These are phyloP conservation scores for Apis cerana DNA, from an alignment of 1,140 invertebrate species.

Conservation along the genomic window DNA sequence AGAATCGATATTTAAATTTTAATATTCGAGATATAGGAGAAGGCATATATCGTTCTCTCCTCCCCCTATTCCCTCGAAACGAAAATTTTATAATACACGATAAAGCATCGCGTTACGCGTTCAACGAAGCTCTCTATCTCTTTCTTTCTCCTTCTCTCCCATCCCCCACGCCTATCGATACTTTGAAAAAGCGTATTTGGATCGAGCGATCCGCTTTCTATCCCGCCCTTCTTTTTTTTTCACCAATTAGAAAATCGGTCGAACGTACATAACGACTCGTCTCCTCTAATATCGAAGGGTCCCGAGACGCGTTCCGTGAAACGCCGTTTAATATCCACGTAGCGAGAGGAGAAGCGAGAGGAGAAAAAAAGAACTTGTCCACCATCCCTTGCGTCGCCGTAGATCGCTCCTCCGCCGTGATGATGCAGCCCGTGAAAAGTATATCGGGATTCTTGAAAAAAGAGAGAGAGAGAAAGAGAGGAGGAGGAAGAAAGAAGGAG, in stretches of 20 bases:
- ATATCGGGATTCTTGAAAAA: slow-evolving; percentile 32
- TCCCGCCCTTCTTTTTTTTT: neutral
- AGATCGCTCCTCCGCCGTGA: slow-evolving; percentile 23
- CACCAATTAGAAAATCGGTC: slow-evolving; percentile 33
- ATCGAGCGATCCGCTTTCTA: slow-evolving; percentile 3
- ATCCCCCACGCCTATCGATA: neutral
- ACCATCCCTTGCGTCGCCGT: slow-evolving; percentile 13
- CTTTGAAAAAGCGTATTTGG: neutral
- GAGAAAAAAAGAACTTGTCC: slow-evolving; percentile 24
- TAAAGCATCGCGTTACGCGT: neutral
- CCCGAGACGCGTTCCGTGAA: slow-evolving; percentile 41
- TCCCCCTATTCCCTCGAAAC: neutral
- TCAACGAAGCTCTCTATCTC: neutral
- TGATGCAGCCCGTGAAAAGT: slow-evolving; percentile 46
- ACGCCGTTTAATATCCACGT: slow-evolving; percentile 50
- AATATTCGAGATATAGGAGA: neutral
- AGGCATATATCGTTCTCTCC: neutral
- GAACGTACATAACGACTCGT: slow-evolving; percentile 26
- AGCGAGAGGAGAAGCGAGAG: neutral
- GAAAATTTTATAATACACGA: neutral
- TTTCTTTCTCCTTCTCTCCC: too few species aligned
- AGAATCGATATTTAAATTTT: slow-evolving; percentile 20
- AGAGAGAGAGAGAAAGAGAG: neutral
- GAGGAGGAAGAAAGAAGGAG: too few species aligned
- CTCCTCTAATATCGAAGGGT: slow-evolving; percentile 35